Percentiles rank a stretch among this genome's conserved stretches.
These are phyloP conservation scores for Heliothis peltigera DNA, from an alignment of 2,888 invertebrate genomes.

Conservation along the genomic window DNA sequence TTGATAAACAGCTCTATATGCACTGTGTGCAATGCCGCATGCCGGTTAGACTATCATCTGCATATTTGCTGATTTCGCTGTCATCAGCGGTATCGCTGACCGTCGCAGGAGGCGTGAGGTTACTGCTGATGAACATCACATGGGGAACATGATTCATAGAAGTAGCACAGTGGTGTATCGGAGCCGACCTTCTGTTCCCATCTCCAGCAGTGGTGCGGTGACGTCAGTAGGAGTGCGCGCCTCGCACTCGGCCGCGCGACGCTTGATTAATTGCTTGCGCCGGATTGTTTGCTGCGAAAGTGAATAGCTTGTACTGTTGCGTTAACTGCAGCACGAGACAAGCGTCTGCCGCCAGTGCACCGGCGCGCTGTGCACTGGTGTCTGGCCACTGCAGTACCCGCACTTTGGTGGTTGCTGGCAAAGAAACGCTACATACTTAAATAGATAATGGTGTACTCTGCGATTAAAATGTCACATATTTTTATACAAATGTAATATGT, in stretches of 20 bases:
- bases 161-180: neutral
- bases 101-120: no score
- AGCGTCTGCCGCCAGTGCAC: constrained; percentile 8
- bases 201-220: constrained; percentile 3
- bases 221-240: constrained; percentile 36
- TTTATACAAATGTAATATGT: no score
- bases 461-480: no score
- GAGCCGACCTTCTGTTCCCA: constrained; percentile 6
- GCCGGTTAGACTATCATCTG: no score
- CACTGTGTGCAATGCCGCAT: no score
- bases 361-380: no score
- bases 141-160: no score
- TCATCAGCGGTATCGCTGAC: no score
- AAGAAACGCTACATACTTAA: neutral
- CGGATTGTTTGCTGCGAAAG: constrained; percentile 52
- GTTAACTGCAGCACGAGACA: constrained; percentile 17
- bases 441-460: neutral
- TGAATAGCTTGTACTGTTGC: constrained; percentile 53
- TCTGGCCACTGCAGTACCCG: no score
- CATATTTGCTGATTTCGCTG: no score
- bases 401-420: no score
- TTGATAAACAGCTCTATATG: neutral
- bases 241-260: constrained; percentile 1
- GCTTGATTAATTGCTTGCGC: constrained; percentile 40
- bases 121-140: no score